Evolutionary conservation across 2,113 vertebrate genomes (phyloP).

Genomic region (Micromys minutus): DNA sequence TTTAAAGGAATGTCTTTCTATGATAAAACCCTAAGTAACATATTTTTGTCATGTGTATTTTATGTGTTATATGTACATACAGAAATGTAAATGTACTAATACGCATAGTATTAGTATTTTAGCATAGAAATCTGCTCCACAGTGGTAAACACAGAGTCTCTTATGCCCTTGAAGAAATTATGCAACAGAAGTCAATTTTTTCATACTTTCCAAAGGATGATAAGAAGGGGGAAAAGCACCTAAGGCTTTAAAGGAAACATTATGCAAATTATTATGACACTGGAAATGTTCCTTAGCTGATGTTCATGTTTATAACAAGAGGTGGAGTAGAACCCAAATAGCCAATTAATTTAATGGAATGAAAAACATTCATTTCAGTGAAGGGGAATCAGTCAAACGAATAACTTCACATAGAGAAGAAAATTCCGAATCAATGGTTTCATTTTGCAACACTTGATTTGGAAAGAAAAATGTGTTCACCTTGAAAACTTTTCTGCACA

Average conservation of each 20-base stretch:
- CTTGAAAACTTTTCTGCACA: constrained; percentile 55
- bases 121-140: background rate
- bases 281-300: constrained; percentile 18
- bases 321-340: constrained; percentile 28
- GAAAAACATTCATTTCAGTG: constrained; percentile 1
- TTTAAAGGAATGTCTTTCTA: background rate
- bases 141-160: constrained; percentile 5
- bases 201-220: constrained; percentile 49
- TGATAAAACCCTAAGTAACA: background rate
- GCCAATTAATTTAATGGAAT: constrained; percentile 34
- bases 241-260: constrained; percentile 48
- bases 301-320: constrained; percentile 37
- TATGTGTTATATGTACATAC: background rate
- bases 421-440: constrained; percentile 52
- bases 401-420: constrained; percentile 26
- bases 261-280: constrained; percentile 59
- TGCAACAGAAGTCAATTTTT: constrained; percentile 40
- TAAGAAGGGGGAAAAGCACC: background rate
- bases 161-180: constrained; percentile 35
- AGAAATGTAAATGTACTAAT: background rate
- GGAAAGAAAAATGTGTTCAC: constrained; percentile 56
- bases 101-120: background rate
- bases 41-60: background rate
- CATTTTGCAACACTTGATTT: constrained; percentile 45
- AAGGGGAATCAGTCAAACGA: constrained; percentile 26